phyloP scores from a whole-genome alignment of 2,113 vertebrate species.

The Aix galericulata region DNA sequence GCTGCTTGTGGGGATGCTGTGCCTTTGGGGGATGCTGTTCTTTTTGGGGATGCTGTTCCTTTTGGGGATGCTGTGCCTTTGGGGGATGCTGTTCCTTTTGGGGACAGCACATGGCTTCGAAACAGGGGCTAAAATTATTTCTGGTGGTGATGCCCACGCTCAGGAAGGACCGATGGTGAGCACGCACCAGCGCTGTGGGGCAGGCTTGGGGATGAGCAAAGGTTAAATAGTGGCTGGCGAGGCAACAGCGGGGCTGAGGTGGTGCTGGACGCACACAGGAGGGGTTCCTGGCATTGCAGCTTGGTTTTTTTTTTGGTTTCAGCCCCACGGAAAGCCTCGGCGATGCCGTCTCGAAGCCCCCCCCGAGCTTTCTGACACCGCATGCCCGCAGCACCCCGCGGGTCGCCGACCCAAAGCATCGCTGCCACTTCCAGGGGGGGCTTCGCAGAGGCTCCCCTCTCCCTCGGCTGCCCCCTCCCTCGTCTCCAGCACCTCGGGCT shows the following conservation, averaged over 20 bases:
- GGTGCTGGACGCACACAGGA: accelerated
- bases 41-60: neutral
- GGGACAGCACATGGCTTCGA: neutral
- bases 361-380: neutral
- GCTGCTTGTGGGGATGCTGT: neutral
- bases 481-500: too few species aligned
- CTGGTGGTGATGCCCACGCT: neutral
- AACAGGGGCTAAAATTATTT: neutral
- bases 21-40: conserved; percentile 26
- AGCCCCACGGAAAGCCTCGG: neutral
- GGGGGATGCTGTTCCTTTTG: neutral
- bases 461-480: neutral
- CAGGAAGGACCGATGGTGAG: neutral
- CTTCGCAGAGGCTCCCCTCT: too few species aligned
- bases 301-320: neutral
- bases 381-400: neutral
- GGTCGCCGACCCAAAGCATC: neutral
- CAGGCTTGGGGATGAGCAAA: neutral
- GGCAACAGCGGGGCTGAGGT: neutral
- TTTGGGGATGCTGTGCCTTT: neutral
- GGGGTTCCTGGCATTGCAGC: neutral
- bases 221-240: neutral
- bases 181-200: neutral
- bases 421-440: neutral
- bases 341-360: neutral